Percentiles rank a stretch among this genome's conserved stretches.
phyloP scores from a whole-genome alignment of 2,888 invertebrate genomes.

The Mesorhabditis belari region DNA sequence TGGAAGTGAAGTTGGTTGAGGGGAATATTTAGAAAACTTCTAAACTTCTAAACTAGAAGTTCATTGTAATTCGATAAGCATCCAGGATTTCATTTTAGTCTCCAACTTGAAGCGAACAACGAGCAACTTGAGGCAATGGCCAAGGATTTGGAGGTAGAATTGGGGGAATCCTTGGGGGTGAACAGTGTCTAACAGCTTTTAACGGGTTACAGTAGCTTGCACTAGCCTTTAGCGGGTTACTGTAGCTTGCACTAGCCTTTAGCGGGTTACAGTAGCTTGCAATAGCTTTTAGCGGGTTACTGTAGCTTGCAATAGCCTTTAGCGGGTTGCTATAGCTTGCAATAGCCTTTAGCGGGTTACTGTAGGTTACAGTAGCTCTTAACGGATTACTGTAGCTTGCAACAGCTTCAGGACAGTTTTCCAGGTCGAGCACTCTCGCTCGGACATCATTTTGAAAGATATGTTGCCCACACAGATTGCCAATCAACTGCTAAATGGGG shows the following conservation, averaged over 20 bases:
- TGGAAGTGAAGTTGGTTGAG: conserved; percentile 47
- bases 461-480: conserved; percentile 54
- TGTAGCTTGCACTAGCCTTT: too few relatives aligned
- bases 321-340: too few relatives aligned
- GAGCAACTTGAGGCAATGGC: conserved; percentile 53
- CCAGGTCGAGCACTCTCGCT: not conserved
- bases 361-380: too few relatives aligned
- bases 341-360: too few relatives aligned
- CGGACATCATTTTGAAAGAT: conserved; percentile 48
- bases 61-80: not conserved
- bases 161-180: too few relatives aligned
- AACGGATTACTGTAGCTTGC: too few relatives aligned
- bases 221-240: too few relatives aligned
- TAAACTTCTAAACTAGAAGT: not conserved
- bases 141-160: conserved; percentile 46
- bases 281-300: too few relatives aligned
- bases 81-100: conserved; percentile 29
- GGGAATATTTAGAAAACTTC: not conserved
- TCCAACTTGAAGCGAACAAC: conserved; percentile 54
- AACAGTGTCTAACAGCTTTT: too few relatives aligned
- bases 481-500: conserved; percentile 47
- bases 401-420: not conserved
- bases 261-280: too few relatives aligned
- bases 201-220: too few relatives aligned
- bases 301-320: too few relatives aligned